Evolutionary conservation across 2,113 vertebrate species (phyloP), one percentile per base, ranked within the genome.

Genomic region (Diadophis punctatus): DNA sequence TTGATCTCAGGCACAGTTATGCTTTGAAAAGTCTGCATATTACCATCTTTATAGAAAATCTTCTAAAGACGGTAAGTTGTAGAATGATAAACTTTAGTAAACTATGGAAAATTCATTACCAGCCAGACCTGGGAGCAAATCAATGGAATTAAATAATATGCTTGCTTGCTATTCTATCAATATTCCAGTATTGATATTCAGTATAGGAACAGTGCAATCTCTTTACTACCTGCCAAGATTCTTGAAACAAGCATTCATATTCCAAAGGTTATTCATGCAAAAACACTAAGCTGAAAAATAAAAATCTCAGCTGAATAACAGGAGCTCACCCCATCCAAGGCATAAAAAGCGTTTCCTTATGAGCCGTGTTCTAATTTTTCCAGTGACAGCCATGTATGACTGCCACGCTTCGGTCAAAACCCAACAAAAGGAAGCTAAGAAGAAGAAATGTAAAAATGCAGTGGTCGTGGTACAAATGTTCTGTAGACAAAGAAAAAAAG

Each of bases 351-450:
- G 98, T 95, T 99, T 99, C 92, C 99, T 98, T 97, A 99, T 99
- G 93, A 99, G 98, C 88, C 99, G 98, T 90, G 99, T 99, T 96
- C 99, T 98, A 93, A 99, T 99, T 97, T 99, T 99, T 95, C 99
- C 99, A 23, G 99, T 99, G 95, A 99, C 99, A 94, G 99, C 99
- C 99, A 99, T 99, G 95, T 99, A 99, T 86, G 99, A 99, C 97
- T 99, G 99, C 99, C 99, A 99, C 90, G 99, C 99, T 97, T 99
- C 99, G 43, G 99, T 99, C 97, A 99, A 98, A 95, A 99, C 99
- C 99, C 99, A 99, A 97, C 99, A 99, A 97, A 99, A 99, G 14
- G 99, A 99, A 91, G 99, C 99, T 98, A 99, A 97, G 97, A 99
- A 99, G 98, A 99, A 99, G 97, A 99, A 99, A 98, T 99, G 99